These are phyloP conservation scores for Morelia viridis DNA, from an alignment of 2,797 vertebrate species.

Conservation along the genomic window DNA sequence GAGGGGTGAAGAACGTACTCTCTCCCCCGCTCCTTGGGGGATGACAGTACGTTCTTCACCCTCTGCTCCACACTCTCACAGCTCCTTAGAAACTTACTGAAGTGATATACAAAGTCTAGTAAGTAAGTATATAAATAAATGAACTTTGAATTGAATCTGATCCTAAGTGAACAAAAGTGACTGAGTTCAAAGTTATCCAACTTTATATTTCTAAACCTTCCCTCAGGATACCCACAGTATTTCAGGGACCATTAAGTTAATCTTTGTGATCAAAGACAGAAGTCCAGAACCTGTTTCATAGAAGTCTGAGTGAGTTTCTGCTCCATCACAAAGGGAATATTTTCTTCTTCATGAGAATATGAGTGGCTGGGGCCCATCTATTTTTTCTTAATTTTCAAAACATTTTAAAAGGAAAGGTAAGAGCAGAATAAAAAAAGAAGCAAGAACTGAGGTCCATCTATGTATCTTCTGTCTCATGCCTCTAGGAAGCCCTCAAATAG, in stretches of 20 bases:
- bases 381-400: not conserved
- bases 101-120: not conserved
- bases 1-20: too few relatives aligned
- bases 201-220: not conserved
- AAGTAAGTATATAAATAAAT: not conserved
- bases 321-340: not conserved
- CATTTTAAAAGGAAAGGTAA: not conserved
- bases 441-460: not conserved
- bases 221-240: not conserved
- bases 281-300: not conserved
- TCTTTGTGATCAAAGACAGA: not conserved
- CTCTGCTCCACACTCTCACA: too few relatives aligned
- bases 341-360: not conserved
- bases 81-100: not conserved
- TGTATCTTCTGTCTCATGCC: not conserved
- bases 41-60: too few relatives aligned
- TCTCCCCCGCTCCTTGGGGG: too few relatives aligned
- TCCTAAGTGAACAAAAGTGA: not conserved
- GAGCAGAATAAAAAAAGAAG: not conserved
- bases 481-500: not conserved
- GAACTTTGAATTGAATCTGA: not conserved
- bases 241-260: slow-evolving; percentile 4
- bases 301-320: not conserved
- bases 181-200: not conserved
- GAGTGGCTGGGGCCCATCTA: not conserved